phyloP scores from a whole-genome alignment of 2,797 vertebrate species.

The Pyrocephalus nanus region DNA sequence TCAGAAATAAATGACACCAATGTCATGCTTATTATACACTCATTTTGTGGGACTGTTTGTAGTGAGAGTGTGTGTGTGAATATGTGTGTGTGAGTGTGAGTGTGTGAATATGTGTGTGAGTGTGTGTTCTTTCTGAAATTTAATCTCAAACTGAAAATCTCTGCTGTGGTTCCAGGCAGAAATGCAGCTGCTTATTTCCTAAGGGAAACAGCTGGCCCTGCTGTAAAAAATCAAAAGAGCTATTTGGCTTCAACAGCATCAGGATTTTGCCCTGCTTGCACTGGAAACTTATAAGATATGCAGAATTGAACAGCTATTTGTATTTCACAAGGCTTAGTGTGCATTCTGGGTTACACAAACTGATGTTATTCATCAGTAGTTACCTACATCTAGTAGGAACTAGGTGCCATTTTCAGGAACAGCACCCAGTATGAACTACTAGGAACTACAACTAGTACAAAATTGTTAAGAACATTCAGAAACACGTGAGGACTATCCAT shows the following conservation, averaged over 20 bases:
- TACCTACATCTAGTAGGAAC: background rate
- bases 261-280: background rate
- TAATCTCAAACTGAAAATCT: background rate
- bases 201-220: background rate
- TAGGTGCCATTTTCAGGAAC: background rate
- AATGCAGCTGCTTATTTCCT: background rate
- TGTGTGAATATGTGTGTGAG: background rate
- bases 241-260: background rate
- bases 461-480: background rate
- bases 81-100: background rate
- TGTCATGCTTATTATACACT: background rate
- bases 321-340: background rate
- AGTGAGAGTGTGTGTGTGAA: background rate
- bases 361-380: rapidly evolving
- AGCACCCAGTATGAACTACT: background rate
- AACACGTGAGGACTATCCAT: no score
- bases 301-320: background rate
- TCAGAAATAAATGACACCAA: background rate
- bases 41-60: background rate
- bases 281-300: background rate
- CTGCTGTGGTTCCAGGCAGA: background rate
- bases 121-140: background rate
- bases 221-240: background rate
- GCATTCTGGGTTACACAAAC: background rate
- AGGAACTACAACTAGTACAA: background rate